These are phyloP conservation scores for Sinonovacula constricta DNA, from an alignment of 1,140 invertebrate genomes.

Conservation along the genomic window DNA sequence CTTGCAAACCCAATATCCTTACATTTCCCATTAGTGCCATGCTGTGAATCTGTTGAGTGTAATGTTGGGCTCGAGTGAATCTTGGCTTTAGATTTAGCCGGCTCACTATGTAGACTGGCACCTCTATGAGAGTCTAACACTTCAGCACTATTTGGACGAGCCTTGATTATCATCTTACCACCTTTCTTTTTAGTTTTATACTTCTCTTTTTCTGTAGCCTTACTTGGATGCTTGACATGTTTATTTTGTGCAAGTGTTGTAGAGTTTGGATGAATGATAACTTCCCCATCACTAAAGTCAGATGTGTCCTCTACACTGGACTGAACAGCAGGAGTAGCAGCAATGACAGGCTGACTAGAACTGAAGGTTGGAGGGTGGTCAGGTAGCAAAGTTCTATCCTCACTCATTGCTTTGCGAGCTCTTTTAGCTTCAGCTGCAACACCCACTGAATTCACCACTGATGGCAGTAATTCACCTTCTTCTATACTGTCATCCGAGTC, in stretches of 20 bases:
- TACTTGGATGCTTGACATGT: constrained; percentile 14
- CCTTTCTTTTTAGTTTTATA: constrained; percentile 6
- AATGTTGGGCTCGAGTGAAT: constrained; percentile 47
- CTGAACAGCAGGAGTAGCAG: constrained; percentile 7
- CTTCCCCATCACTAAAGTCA: constrained; percentile 55
- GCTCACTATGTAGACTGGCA: neutral
- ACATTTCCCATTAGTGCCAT: constrained; percentile 13
- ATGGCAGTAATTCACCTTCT: neutral
- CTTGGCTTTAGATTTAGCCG: constrained; percentile 41
- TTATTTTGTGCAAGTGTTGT: constrained; percentile 24
- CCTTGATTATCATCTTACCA: constrained; percentile 8
- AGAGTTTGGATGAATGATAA: no score
- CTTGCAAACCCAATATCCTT: constrained; percentile 47
- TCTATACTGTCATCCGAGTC: neutral
- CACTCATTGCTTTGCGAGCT: constrained; percentile 45
- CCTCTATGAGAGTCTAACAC: constrained; percentile 5
- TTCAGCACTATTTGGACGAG: constrained; percentile 56
- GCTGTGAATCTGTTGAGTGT: constrained; percentile 11
- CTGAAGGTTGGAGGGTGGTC: constrained; percentile 1
- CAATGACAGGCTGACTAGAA: constrained; percentile 48
- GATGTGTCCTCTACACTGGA: constrained; percentile 41
- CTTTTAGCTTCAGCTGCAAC: constrained; percentile 7
- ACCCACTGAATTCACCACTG: neutral
- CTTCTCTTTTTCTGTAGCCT: constrained; percentile 38
- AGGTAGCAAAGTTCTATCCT: constrained; percentile 27